Base-by-base conservation (phyloP, 2,113 vertebrate genomes). In the Acrocephalus kingi region DNA sequence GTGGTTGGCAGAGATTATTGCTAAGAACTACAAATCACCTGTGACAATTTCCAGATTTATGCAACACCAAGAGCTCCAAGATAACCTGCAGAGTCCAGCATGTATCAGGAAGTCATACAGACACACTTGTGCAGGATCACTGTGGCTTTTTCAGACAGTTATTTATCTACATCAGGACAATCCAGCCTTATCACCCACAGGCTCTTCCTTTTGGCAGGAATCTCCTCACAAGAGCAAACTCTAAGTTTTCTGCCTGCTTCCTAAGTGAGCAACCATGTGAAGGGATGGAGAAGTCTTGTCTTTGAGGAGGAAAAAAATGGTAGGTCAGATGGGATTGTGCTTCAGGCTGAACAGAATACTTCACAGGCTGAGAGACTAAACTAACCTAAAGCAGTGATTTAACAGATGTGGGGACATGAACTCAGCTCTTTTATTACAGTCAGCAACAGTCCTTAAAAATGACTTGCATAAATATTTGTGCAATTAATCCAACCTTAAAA, bases 381-480 rank as follows among this genome's bases (percentile, higher is more conserved):
- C 43, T 37, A 43, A 87, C n/a, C n/a, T 2, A 31, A 37, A 82
- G 64, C 5, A 87, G 48, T 35, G 59, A 72, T 69, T 79, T 61
- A 87, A 69, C 58, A 94, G 71, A 46, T 73, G 22, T 25, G 35
- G 27, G 39, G 33, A 37, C 43, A 33, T 33, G 46, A 93, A 79
- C 68, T 90, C 87, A 62, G 75, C 67, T 79, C 51, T 33, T 33
- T 56, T 25, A 67, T 76, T 45, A 39, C 20, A 90, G 39, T 74
- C 76, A 84, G 76, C 37, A 78, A 33, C 78, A 92, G 75, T 7
- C 25, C 76, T 85, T 80, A 82, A 88, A 73, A 96, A 86, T 35
- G 52, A 77, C 79, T 88, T 56, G 33, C 45, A 93, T 89, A 93
- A 95, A 88, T 91, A 91, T 88, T 94, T 95, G 71, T 73, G 56